Base-by-base conservation (phyloP, 1,140 invertebrate species). In the Euwallacea similis region DNA sequence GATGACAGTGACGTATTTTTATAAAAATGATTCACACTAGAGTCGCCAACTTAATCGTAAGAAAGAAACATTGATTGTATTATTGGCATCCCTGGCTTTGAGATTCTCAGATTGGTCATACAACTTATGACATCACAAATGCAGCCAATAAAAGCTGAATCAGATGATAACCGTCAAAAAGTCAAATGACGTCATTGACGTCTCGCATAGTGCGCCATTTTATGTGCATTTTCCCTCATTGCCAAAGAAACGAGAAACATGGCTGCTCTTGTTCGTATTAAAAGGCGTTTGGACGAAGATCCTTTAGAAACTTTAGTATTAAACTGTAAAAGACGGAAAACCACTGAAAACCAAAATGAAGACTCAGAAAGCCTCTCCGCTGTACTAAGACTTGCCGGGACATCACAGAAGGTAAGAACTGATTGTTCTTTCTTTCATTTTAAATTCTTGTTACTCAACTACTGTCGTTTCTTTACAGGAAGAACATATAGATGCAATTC, bases 311-410 rank as follows among this genome's bases (percentile, higher is more conserved):
- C 85, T 10, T 80, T 88, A 60, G 75, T 87, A 50, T 77, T 88
- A 15, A 85, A 85, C 63, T 86, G 85, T 72, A 88, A 88, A 78
- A 80, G 81, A 21, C 79, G 80, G 55, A 86, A 86, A 81, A 64
- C 79, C 41, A 80, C 79, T 4, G 70, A 75, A 64, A 56, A 61
- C 69, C 73, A 74, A 56, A 21, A 47, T 6, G 61, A 76, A n/a
- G 64, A 79, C 66, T 53, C 56, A 3, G 42, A 66, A n/a, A 54
- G 72, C 6, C 21, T 71, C 6, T 61, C 47, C 9, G 79, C 85
- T 47, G 79, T 87, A 63, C 76, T 87, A 0, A 85, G 85, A 76
- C 86, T 88, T 76, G 85, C 85, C 16, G 86, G 85, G 71, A 88
- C 87, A 11, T 76, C 87, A 7, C 76, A 85, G 54, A 63, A 69